Percentiles rank a stretch among this genome's conserved stretches.
phyloP scores from a whole-genome alignment of 2,888 invertebrate genomes.

The Oscheius sp. region DNA sequence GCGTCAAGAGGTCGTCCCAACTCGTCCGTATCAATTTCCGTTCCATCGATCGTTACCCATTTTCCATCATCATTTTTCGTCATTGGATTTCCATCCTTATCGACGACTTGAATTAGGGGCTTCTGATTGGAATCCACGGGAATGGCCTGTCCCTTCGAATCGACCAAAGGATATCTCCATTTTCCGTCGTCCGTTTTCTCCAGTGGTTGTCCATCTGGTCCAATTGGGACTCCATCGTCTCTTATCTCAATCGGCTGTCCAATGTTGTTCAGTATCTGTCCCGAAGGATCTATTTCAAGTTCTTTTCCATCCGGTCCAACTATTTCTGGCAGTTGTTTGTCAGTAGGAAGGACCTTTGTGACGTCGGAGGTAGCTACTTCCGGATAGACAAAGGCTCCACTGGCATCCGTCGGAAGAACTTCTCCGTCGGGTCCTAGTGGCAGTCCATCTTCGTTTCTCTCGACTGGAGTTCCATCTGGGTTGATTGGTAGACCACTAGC shows the following conservation, averaged over 20 bases:
- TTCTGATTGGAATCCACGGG: constrained; percentile 47
- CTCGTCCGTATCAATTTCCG: constrained; percentile 45
- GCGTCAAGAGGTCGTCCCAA: constrained; percentile 43
- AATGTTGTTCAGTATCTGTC: constrained; percentile 41
- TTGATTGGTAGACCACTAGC: constrained; percentile 48
- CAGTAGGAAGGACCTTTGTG: neutral
- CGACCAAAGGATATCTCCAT: constrained; percentile 55
- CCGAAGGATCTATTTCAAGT: constrained; percentile 11
- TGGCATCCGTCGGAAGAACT: constrained; percentile 49
- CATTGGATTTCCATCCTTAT: constrained; percentile 48
- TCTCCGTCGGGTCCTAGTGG: constrained; percentile 59
- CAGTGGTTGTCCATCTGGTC: constrained; percentile 54
- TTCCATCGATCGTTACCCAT: constrained; percentile 41
- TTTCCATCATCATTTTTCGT: constrained; percentile 42
- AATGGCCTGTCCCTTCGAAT: constrained; percentile 49
- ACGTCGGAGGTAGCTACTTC: too few species aligned
- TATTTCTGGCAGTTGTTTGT: constrained; percentile 23
- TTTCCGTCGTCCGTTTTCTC: constrained; percentile 33
- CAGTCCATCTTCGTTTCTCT: constrained; percentile 46
- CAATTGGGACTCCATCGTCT: constrained; percentile 51
- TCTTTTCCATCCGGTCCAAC: constrained; percentile 50
- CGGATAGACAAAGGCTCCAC: constrained; percentile 63
- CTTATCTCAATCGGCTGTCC: constrained; percentile 51
- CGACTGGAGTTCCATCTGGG: constrained; percentile 50
- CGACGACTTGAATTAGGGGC: constrained; percentile 45